Evolutionary conservation across 2,888 invertebrate genomes (phyloP).

Genomic region (Agrotis puta): DNA sequence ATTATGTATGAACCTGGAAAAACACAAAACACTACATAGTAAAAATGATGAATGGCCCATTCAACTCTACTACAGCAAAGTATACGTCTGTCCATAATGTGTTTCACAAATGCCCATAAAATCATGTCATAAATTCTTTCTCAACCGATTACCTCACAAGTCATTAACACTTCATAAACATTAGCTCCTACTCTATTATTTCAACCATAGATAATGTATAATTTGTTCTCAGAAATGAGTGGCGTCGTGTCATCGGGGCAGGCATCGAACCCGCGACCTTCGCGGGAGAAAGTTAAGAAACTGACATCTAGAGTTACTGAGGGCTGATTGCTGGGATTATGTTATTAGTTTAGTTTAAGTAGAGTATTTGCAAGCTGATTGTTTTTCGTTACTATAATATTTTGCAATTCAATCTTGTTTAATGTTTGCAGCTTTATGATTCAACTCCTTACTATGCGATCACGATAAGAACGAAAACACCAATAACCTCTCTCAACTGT

Average conservation of each 20-base stretch:
- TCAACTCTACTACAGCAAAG: neutral
- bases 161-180: constrained; percentile 50
- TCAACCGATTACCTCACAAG: constrained; percentile 33
- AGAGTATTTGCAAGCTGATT: constrained; percentile 26
- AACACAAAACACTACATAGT: neutral
- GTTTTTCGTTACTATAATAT: neutral
- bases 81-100: neutral
- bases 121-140: constrained; percentile 13
- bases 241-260: constrained; percentile 68
- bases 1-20: neutral
- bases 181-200: constrained; percentile 24
- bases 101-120: constrained; percentile 26
- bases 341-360: constrained; percentile 50
- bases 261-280: constrained; percentile 77
- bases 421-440: neutral
- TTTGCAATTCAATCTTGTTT: neutral
- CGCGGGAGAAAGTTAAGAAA: constrained; percentile 76
- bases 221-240: constrained; percentile 70
- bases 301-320: constrained; percentile 72
- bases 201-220: constrained; percentile 56
- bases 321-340: constrained; percentile 61
- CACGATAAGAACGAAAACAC: too few relatives aligned
- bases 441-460: neutral
- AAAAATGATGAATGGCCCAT: constrained; percentile 12
- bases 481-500: too few relatives aligned